Evolutionary conservation across 1,140 invertebrate species (phyloP), one percentile per base, ranked within the genome.

Genomic region (Wasmannia auropunctata): DNA sequence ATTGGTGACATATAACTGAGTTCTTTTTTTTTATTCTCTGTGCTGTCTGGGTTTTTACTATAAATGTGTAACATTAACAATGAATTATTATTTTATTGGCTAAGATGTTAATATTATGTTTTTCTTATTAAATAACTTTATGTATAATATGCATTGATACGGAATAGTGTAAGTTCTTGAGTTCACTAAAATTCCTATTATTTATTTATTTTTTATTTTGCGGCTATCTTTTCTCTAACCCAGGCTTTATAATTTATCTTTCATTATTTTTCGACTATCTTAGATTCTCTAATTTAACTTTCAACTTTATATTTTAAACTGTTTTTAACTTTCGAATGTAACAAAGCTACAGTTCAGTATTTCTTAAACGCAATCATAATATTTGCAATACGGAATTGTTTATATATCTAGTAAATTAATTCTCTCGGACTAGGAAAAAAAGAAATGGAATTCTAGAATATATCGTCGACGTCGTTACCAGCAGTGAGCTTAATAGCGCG

Each of bases 401-500:
- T 56, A 58, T 58, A 72, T 22, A 34, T 31, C 0, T 10, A 60
- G 19, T 22, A 1, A 34, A 83, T 83, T 83, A 25, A 72, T 58
- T 28, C 22, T 1, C 63, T 67, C 11, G 4, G 16, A 10, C n/a
- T 51, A 46, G 14, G 37, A 51, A 70, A 69, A 51, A 58, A 77
- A 31, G 16, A 25, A 51, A 40, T 14, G 6, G 37, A 83, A 60
- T 60, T 74, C 49, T 58, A 25, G 14, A 74, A 83, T 83, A 74
- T 74, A 83, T 83, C 49, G 34, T 80, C 79, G 70, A 83, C 79
- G 69, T 83, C 51, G 25, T 74, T 58, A 83, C 11, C 51, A 74
- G 37, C 37, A 72, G 28, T 86, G 85, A 90, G 86, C 86, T 92
- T 91, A 92, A 90, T 90, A 86, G 81, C 77, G 81, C 77, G 85